phyloP scores from a whole-genome alignment of 2,113 vertebrate genomes.

The Cololabis saira region DNA sequence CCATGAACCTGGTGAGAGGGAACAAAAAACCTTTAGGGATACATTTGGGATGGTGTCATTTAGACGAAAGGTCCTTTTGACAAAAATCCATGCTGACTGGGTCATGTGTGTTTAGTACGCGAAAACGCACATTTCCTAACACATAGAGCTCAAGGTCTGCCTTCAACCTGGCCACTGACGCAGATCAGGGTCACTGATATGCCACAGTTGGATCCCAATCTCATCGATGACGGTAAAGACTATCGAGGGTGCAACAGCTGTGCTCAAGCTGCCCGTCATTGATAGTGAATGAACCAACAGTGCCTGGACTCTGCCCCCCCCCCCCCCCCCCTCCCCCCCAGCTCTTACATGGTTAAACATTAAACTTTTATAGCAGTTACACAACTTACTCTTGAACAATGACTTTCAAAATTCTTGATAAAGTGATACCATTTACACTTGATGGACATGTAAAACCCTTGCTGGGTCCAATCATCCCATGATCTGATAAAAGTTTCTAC shows the following conservation, averaged over 20 bases:
- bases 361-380: conserved; percentile 36
- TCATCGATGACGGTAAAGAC: neutral
- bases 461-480: too few species aligned
- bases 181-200: conserved; percentile 11
- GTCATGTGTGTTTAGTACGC: neutral
- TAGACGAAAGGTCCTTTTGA: neutral
- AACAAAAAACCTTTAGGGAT: too few species aligned
- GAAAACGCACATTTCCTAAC: neutral
- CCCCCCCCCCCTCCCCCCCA: fast-evolving
- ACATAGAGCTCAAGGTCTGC: conserved; percentile 9
- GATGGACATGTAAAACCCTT: too few species aligned
- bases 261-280: conserved; percentile 26
- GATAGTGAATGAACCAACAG: fast-evolving
- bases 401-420: neutral
- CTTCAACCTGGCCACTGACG: conserved; percentile 16
- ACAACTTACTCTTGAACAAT: conserved; percentile 10
- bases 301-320: conserved; percentile 16
- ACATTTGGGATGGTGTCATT: fast-evolving
- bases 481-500: neutral
- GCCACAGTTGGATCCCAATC: neutral
- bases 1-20: conserved; percentile 88
- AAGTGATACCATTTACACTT: too few species aligned
- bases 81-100: neutral
- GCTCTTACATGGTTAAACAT: conserved; percentile 43
- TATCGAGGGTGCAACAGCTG: neutral